Percentiles rank a stretch among this genome's conserved stretches.
These are phyloP conservation scores for Crioceris asparagi DNA, from an alignment of 2,888 invertebrate species.

Conservation along the genomic window DNA sequence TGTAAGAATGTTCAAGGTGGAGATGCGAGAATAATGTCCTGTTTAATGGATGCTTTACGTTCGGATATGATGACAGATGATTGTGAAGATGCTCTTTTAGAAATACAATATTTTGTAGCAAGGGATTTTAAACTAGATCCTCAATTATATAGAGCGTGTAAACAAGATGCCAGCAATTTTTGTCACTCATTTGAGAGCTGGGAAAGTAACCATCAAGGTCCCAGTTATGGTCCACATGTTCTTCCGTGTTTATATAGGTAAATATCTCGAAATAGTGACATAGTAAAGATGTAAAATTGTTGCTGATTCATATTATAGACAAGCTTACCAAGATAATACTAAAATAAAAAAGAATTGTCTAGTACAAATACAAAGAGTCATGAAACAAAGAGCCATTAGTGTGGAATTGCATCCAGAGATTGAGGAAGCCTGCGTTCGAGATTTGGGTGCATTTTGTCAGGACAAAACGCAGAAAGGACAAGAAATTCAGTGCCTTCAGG, in stretches of 20 bases:
- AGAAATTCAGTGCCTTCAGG: constrained; percentile 91
- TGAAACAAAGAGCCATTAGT: constrained; percentile 85
- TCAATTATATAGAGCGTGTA: constrained; percentile 78
- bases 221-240: constrained; percentile 72
- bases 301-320: too few species aligned
- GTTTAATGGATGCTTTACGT: constrained; percentile 86
- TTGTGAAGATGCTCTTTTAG: constrained; percentile 84
- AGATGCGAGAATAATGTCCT: constrained; percentile 78
- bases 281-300: too few species aligned
- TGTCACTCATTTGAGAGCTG: constrained; percentile 74
- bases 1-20: constrained; percentile 65
- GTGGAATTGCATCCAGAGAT: constrained; percentile 92
- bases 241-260: constrained; percentile 82
- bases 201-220: constrained; percentile 54
- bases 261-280: too few species aligned
- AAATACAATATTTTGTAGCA: constrained; percentile 95
- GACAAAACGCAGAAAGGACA: constrained; percentile 79
- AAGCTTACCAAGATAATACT: constrained; percentile 27
- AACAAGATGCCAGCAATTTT: constrained; percentile 69
- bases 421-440: constrained; percentile 79
- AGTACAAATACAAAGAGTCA: constrained; percentile 78
- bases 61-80: constrained; percentile 73
- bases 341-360: constrained; percentile 51
- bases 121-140: constrained; percentile 91
- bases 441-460: constrained; percentile 73